Percentiles rank a stretch among this genome's conserved stretches.
phyloP scores from a whole-genome alignment of 2,888 invertebrate genomes.

The Eupithecia abbreviata region DNA sequence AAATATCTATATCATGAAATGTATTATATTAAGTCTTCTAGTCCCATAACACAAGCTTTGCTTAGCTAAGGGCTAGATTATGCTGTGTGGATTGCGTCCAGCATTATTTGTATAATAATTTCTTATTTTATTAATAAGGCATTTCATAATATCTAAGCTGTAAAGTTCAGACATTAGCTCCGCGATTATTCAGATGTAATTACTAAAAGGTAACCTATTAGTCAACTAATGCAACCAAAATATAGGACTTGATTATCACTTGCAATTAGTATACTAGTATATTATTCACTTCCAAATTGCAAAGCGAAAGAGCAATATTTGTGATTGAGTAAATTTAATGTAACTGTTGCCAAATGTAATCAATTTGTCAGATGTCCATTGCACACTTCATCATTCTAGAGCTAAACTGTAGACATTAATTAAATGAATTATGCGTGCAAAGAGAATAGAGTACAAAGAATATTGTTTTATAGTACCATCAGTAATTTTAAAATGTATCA shows the following conservation, averaged over 20 bases:
- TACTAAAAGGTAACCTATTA: conserved; percentile 12
- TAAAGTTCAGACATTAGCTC: conserved; percentile 3
- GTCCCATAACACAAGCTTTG: too few species aligned
- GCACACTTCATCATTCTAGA: conserved; percentile 15
- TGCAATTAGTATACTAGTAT: conserved; percentile 6
- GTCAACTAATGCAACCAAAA: conserved; percentile 9
- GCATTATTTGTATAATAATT: too few species aligned
- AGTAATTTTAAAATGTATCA: too few species aligned
- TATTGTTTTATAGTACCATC: too few species aligned
- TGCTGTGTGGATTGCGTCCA: too few species aligned
- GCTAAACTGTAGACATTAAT: neutral
- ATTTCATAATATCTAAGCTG: neutral
- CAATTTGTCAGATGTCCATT: conserved; percentile 27
- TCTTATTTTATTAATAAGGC: too few species aligned
- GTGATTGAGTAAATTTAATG: conserved; percentile 15
- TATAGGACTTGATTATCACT: conserved; percentile 1
- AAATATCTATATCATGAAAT: too few species aligned
- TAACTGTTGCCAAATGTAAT: conserved; percentile 19
- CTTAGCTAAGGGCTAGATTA: too few species aligned
- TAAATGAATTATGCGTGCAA: neutral
- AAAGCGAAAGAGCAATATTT: conserved; percentile 10
- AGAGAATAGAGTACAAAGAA: neutral
- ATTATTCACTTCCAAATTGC: conserved; percentile 9
- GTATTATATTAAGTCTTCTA: too few species aligned
- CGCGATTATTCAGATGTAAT: neutral